Percentiles rank a stretch among this genome's conserved stretches.
Evolutionary conservation across 2,113 vertebrate genomes (phyloP).

Genomic region (Campylomormyrus numenius): DNA sequence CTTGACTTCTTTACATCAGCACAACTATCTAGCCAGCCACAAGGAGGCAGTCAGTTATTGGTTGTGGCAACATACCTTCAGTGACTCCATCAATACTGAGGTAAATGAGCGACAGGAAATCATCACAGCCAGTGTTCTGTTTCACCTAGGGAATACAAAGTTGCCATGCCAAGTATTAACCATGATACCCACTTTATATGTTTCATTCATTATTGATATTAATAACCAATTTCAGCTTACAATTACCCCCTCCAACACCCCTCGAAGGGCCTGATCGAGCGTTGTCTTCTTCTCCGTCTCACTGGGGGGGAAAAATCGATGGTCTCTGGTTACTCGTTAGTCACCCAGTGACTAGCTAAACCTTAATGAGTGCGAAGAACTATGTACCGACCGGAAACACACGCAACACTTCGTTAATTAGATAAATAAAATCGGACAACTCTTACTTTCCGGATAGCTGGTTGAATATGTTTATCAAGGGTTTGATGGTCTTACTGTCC

Average conservation of each 20-base stretch:
- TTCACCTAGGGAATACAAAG: slow-evolving; percentile 62
- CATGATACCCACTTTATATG: neutral
- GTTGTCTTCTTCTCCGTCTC: slow-evolving; percentile 94
- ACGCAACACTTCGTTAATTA: neutral
- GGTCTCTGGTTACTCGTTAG: neutral
- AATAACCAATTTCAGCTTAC: slow-evolving; percentile 58
- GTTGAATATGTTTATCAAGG: slow-evolving; percentile 68
- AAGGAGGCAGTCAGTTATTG: neutral
- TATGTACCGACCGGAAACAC: neutral
- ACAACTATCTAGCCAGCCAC: neutral
- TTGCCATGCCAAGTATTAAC: neutral
- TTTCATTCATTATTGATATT: neutral
- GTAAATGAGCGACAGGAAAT: slow-evolving; percentile 86
- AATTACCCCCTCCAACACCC: slow-evolving; percentile 86
- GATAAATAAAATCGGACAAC: neutral
- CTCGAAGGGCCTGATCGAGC: slow-evolving; percentile 87
- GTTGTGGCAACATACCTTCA: slow-evolving; percentile 64
- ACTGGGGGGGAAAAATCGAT: slow-evolving; percentile 53
- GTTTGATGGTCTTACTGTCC: slow-evolving; percentile 71
- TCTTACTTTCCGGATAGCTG: slow-evolving; percentile 86
- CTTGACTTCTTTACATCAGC: neutral
- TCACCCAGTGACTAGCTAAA: neutral
- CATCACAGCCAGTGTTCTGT: slow-evolving; percentile 73
- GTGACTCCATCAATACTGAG: slow-evolving; percentile 88
- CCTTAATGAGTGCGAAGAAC: neutral